Conservation (phyloP, 2,888 invertebrate species). For the Copidosoma aretas region DNA sequence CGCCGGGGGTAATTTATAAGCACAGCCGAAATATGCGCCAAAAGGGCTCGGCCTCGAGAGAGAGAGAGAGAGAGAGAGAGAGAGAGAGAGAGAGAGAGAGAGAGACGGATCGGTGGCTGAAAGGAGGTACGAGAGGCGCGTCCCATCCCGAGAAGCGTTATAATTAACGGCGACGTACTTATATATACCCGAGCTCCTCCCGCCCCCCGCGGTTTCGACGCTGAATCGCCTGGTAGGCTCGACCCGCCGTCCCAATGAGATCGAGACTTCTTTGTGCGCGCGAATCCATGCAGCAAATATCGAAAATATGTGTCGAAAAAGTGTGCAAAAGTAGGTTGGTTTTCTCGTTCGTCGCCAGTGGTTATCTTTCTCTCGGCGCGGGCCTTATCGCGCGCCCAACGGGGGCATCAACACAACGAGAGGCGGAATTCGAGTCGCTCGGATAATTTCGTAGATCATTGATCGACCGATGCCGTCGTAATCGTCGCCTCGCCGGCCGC, state of each 20-base stretch:
- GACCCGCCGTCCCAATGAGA: no score
- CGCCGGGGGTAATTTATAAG: no score
- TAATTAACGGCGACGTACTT: constrained; percentile 37
- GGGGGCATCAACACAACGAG: neutral
- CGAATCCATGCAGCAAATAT: neutral
- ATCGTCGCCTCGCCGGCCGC: neutral
- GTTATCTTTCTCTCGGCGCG: neutral
- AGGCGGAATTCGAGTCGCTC: constrained; percentile 7
- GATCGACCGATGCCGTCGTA: constrained; percentile 1
- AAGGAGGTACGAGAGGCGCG: constrained; percentile 9
- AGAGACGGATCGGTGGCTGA: neutral
- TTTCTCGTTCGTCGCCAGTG: neutral
- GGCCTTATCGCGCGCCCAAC: no score
- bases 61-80: no score
- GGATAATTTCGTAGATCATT: constrained; percentile 16
- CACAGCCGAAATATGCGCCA: no score
- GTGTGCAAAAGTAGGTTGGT: neutral
- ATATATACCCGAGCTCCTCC: constrained; percentile 7
- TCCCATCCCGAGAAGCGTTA: constrained; percentile 17
- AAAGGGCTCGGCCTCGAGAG: no score
- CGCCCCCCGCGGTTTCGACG: neutral
- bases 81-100: constrained; percentile 2
- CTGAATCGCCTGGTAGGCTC: neutral
- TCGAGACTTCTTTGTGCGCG: neutral
- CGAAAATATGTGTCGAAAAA: neutral